These are phyloP conservation scores for Dipodomys spectabilis DNA, from an alignment of 2,113 vertebrate species.

Conservation along the genomic window DNA sequence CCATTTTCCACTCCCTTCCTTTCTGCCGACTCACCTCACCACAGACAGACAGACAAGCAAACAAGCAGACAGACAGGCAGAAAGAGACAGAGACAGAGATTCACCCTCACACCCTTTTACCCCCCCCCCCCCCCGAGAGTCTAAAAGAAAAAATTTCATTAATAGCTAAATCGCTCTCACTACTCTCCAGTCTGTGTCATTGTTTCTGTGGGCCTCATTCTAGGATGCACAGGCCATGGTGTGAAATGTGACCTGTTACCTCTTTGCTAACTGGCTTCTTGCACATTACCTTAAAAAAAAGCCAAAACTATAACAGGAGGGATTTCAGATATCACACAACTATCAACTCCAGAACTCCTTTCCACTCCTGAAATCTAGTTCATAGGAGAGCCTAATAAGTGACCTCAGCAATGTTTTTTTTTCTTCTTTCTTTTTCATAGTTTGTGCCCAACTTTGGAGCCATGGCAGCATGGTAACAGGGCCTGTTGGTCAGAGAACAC, in stretches of 20 bases:
- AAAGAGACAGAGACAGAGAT: background rate
- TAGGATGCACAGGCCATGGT: background rate
- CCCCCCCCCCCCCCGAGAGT: background rate
- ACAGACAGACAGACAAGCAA: slow-evolving; percentile 69
- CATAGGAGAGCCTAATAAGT: slow-evolving; percentile 82
- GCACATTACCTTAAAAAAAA: slow-evolving; percentile 56
- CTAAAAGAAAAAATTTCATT: slow-evolving; percentile 76
- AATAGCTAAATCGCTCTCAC: slow-evolving; percentile 22
- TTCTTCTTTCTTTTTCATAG: slow-evolving; percentile 78
- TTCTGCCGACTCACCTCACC: background rate
- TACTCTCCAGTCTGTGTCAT: background rate
- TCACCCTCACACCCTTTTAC: slow-evolving; percentile 30
- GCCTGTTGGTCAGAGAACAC: slow-evolving; percentile 70
- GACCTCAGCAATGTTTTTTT: slow-evolving; percentile 74
- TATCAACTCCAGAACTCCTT: slow-evolving; percentile 43
- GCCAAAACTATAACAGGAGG: slow-evolving; percentile 74
- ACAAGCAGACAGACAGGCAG: background rate
- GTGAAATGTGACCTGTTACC: slow-evolving; percentile 55
- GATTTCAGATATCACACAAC: slow-evolving; percentile 79
- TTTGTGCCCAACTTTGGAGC: slow-evolving; percentile 75
- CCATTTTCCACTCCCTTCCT: slow-evolving; percentile 69
- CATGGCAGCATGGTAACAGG: slow-evolving; percentile 72
- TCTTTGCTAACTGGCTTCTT: slow-evolving; percentile 68
- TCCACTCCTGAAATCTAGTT: slow-evolving; percentile 79
- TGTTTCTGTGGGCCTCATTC: slow-evolving; percentile 17